Evolutionary conservation across 2,113 vertebrate genomes (phyloP).

Genomic region (Anseranas semipalmata): DNA sequence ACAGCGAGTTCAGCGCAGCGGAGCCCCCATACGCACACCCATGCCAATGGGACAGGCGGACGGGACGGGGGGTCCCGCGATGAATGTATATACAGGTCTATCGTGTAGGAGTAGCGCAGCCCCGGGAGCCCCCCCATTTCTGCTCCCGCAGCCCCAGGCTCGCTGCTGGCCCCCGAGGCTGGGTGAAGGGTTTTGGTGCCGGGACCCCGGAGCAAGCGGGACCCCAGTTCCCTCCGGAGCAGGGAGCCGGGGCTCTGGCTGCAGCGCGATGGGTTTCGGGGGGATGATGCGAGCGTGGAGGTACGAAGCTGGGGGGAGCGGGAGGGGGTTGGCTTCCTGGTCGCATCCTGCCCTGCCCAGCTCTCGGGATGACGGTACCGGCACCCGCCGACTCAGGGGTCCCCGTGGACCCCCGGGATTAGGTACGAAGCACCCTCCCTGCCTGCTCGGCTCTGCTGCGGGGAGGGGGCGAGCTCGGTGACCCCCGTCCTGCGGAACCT

Average conservation of each 20-base stretch:
- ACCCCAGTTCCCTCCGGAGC: background rate
- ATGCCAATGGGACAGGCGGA: background rate
- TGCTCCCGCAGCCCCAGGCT: background rate
- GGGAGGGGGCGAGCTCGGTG: background rate
- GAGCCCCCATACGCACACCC: background rate
- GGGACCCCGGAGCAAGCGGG: too few relatives aligned
- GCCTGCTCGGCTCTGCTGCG: background rate
- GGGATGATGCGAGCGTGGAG: background rate
- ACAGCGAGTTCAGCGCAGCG: background rate
- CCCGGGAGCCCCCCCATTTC: too few relatives aligned
- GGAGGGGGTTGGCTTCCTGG: too few relatives aligned
- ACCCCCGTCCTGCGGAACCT: background rate
- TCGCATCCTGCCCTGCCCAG: background rate
- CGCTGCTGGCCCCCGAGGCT: background rate
- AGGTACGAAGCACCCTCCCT: background rate
- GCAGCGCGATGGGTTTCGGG: background rate
- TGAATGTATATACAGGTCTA: background rate
- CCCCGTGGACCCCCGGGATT: background rate
- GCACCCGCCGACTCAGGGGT: too few relatives aligned
- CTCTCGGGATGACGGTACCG: too few relatives aligned
- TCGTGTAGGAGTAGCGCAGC: background rate
- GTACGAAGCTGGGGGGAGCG: background rate
- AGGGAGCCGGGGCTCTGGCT: background rate
- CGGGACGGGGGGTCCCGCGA: background rate
- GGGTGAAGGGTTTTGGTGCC: background rate